Evolutionary conservation across 2,888 invertebrate species (phyloP).

Genomic region (Phlogophora meticulosa): DNA sequence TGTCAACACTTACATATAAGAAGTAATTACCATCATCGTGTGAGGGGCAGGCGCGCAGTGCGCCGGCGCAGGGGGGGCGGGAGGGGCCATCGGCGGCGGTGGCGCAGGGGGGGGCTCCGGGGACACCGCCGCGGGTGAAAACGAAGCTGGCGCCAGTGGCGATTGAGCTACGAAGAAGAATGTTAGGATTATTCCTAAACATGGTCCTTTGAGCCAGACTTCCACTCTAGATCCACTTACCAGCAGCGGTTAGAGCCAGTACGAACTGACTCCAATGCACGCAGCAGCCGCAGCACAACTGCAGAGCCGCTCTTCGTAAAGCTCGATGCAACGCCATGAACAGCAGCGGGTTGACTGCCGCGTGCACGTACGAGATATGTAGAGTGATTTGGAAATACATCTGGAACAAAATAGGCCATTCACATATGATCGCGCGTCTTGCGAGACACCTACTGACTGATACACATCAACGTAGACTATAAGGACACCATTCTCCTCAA

Average conservation of each 20-base stretch:
- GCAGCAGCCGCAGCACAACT: slow-evolving; percentile 94
- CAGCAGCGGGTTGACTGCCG: slow-evolving; percentile 95
- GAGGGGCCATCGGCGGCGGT: slow-evolving; percentile 86
- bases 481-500: too few relatives aligned
- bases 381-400: slow-evolving; percentile 94
- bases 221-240: slow-evolving; percentile 69
- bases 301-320: slow-evolving; percentile 93
- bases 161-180: slow-evolving; percentile 83
- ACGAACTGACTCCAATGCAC: slow-evolving; percentile 92
- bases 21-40: slow-evolving; percentile 91
- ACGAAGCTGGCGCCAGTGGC: slow-evolving; percentile 91
- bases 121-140: slow-evolving; percentile 90
- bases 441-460: neutral
- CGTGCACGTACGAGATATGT: slow-evolving; percentile 97
- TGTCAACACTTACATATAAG: slow-evolving; percentile 91
- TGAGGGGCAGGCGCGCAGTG: slow-evolving; percentile 87
- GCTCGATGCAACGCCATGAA: slow-evolving; percentile 95
- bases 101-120: slow-evolving; percentile 92
- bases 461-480: neutral
- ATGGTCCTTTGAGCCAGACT: neutral
- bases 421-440: neutral
- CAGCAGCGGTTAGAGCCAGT: slow-evolving; percentile 88
- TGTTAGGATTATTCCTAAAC: neutral
- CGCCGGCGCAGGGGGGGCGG: slow-evolving; percentile 81
- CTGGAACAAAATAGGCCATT: slow-evolving; percentile 66